phyloP scores from a whole-genome alignment of 2,888 invertebrate genomes.

The Lasioglossum malachurum region DNA sequence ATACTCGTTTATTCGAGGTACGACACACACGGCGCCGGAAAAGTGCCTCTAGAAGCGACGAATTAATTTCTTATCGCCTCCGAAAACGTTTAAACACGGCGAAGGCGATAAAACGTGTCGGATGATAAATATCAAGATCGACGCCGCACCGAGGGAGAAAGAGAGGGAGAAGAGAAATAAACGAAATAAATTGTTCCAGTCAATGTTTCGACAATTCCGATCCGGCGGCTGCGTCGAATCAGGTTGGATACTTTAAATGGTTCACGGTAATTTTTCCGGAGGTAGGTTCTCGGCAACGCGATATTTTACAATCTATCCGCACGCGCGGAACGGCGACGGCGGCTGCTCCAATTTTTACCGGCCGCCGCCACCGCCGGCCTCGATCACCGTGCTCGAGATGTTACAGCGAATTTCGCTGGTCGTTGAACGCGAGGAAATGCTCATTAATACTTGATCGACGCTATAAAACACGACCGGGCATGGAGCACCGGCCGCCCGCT shows the following conservation, averaged over 20 bases:
- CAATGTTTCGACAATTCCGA: neutral
- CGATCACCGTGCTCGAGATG: neutral
- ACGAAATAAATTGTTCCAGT: neutral
- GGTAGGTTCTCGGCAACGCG: neutral
- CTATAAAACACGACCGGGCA: constrained; percentile 2
- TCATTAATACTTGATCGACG: constrained; percentile 27
- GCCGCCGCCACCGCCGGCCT: neutral
- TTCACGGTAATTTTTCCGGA: neutral
- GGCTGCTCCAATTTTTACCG: constrained; percentile 24
- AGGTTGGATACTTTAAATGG: neutral
- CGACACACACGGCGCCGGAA: constrained; percentile 14
- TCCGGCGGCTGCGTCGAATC: neutral
- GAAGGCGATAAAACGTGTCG: neutral
- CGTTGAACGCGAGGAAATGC: constrained; percentile 8
- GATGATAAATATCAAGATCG: no score
- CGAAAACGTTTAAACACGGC: neutral
- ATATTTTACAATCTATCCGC: constrained; percentile 26
- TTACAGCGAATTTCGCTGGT: constrained; percentile 14
- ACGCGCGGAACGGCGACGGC: neutral
- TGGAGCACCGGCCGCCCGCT: constrained; percentile 5
- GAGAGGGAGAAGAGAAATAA: neutral
- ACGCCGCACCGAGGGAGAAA: neutral
- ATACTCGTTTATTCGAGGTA: constrained; percentile 26
- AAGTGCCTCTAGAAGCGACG: constrained; percentile 4
- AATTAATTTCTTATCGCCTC: constrained; percentile 38